Evolutionary conservation across 1,140 invertebrate genomes (phyloP), one percentile per base, ranked within the genome.

Genomic region (Drosophila leontia): DNA sequence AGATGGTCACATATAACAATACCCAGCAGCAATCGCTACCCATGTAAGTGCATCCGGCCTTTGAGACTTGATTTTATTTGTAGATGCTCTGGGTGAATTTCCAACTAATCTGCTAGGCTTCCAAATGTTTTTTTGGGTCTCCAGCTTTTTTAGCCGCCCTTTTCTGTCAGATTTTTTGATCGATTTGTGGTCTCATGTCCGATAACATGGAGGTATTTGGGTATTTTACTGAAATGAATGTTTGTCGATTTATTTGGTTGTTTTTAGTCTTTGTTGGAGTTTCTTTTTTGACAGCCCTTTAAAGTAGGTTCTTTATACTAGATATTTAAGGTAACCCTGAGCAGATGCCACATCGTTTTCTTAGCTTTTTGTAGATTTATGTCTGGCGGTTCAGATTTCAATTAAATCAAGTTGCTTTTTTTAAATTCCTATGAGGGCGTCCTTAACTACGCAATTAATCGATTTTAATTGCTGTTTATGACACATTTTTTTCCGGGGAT

Each of bases 1-100:
- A 99, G 93, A 95, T 96, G 93, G 96, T 97, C 63, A 93, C 94
- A 67, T 97, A 96, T 93, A 96, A 96, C 91, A 97, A 97, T 94
- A 94, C 94, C 23, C 95, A 96, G 91, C 96, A 97, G 87, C 94
- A 96, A 79, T 94, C 94, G 53, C 94, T 97, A 93, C 93, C 96
- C 23, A 96, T 97, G 96, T 97, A 93, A 97, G 96, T 96, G 80
- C 17, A 41, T n/a, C 17, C 4, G 3, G 9, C 7, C 44, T n/a
- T 50, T 15, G 0, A 9, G 12, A 17, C 9, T 42, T 35, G 39
- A 13, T 53, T 50, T 19, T 1, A 15, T 37, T 13, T 17, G 7
- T 57, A 19, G n/a, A 26, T 42, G 35, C 19, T 34, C 23, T 17
- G n/a, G 8, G 35, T 13, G 35, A 75, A 39, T 53, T 47, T 26